A percentile compares a stretch with the other conserved stretches of the same genome.
These are phyloP conservation scores for Pseudomyrmex concolor DNA, from an alignment of 1,140 invertebrate genomes.

Conservation along the genomic window DNA sequence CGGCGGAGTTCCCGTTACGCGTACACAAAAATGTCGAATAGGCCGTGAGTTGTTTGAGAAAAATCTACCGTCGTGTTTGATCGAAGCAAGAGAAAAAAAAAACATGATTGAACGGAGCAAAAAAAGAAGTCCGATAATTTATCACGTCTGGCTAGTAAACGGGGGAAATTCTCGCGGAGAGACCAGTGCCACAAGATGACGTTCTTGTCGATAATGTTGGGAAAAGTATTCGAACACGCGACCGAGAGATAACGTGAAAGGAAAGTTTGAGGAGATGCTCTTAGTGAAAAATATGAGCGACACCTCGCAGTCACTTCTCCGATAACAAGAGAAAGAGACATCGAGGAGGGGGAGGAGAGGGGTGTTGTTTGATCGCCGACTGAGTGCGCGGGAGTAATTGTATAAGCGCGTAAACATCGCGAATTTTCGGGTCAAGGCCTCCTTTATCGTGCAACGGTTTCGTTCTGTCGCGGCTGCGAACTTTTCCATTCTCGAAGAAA, in stretches of 20 bases:
- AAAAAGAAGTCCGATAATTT: neutral
- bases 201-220: neutral
- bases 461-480: neutral
- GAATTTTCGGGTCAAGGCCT: conserved; percentile 72
- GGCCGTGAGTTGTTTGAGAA: neutral
- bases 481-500: conserved; percentile 12
- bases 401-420: conserved; percentile 35
- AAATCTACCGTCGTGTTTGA: neutral
- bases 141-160: neutral
- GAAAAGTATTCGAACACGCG: conserved; percentile 12
- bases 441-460: conserved; percentile 60
- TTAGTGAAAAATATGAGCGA: conserved; percentile 37
- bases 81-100: too few relatives aligned
- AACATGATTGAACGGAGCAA: neutral
- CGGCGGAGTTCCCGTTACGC: neutral
- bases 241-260: neutral
- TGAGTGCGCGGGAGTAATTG: conserved; percentile 23
- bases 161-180: conserved; percentile 4
- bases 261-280: conserved; percentile 42
- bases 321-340: conserved; percentile 45
- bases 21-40: neutral
- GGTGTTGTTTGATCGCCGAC: conserved; percentile 26
- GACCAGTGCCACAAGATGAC: neutral
- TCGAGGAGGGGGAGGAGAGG: neutral
- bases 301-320: conserved; percentile 18